phyloP scores from a whole-genome alignment of 2,797 vertebrate genomes.

The Neosilurus mollespiculum region DNA sequence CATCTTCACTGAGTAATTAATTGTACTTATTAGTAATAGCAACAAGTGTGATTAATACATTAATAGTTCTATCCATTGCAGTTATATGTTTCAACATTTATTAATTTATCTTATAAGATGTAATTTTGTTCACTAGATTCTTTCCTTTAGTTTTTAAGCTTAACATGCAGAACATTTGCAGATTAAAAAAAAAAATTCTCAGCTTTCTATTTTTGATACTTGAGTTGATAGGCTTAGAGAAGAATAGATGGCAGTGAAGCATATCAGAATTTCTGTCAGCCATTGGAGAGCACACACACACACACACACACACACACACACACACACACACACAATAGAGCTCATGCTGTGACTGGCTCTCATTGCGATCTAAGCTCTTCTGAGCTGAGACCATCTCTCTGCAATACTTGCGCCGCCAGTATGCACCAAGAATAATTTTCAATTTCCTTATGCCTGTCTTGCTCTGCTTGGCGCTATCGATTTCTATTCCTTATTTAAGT shows the following conservation, averaged over 20 bases:
- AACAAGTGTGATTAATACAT: not conserved
- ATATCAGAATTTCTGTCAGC: conserved; percentile 28
- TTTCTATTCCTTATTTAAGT: conserved; percentile 66
- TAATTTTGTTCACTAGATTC: not conserved
- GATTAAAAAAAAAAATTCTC: not conserved
- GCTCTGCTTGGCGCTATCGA: conserved; percentile 67
- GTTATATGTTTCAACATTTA: not conserved
- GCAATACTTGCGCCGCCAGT: conserved; percentile 44
- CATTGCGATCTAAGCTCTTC: conserved; percentile 40
- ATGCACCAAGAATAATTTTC: conserved; percentile 62
- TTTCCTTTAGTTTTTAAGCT: not conserved
- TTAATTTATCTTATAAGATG: not conserved
- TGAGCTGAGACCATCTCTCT: conserved; percentile 47
- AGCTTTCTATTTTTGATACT: conserved; percentile 26
- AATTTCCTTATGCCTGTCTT: conserved; percentile 64
- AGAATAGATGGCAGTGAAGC: conserved; percentile 22
- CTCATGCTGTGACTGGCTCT: conserved; percentile 38
- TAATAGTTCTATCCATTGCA: too few species aligned
- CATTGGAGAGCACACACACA: not conserved
- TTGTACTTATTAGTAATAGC: not conserved
- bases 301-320: conserved; percentile 11
- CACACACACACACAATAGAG: conserved; percentile 5
- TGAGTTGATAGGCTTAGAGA: conserved; percentile 22
- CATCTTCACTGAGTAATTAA: not conserved
- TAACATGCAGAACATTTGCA: not conserved